Percentiles rank a stretch among this genome's conserved stretches.
These are phyloP conservation scores for Cosmorhoe ocellata DNA, from an alignment of 2,888 invertebrate genomes.

Conservation along the genomic window DNA sequence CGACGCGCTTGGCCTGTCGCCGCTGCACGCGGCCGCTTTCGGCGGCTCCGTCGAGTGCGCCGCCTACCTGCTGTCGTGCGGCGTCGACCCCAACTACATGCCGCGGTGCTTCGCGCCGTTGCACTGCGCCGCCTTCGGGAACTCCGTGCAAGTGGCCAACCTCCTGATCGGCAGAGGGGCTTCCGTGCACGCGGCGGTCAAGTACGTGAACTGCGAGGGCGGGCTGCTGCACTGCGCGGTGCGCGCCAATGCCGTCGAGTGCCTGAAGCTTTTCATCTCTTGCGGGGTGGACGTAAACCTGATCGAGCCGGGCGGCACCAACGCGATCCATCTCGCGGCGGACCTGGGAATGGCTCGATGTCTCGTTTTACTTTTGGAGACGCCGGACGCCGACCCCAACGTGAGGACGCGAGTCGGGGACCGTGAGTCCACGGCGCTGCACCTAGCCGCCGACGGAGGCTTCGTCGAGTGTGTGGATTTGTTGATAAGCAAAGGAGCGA, in stretches of 20 bases:
- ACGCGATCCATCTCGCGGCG: conserved; percentile 91
- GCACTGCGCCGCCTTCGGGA: conserved; percentile 95
- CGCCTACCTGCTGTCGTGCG: conserved; percentile 85
- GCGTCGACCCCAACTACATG: conserved; percentile 86
- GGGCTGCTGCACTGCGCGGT: conserved; percentile 93
- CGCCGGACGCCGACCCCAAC: conserved; percentile 87
- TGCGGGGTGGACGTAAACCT: conserved; percentile 90
- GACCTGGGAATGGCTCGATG: conserved; percentile 90
- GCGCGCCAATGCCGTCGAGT: conserved; percentile 91
- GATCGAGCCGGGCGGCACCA: conserved; percentile 88
- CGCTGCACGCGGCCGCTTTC: conserved; percentile 89
- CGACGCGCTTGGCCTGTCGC: conserved; percentile 88
- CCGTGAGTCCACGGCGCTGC: conserved; percentile 90
- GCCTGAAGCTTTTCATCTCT: conserved; percentile 88
- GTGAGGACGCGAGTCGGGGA: conserved; percentile 86
- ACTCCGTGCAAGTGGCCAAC: conserved; percentile 90
- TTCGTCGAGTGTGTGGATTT: conserved; percentile 91
- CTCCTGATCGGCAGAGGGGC: conserved; percentile 89
- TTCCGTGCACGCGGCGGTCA: conserved; percentile 85
- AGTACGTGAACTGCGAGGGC: conserved; percentile 86
- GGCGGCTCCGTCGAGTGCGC: conserved; percentile 89
- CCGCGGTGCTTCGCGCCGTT: conserved; percentile 90
- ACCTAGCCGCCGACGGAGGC: conserved; percentile 94
- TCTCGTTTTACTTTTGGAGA: conserved; percentile 88
- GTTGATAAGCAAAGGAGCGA: conserved; percentile 88